These are phyloP conservation scores for Syngnathus acus DNA, from an alignment of 2,797 vertebrate species.

Conservation along the genomic window DNA sequence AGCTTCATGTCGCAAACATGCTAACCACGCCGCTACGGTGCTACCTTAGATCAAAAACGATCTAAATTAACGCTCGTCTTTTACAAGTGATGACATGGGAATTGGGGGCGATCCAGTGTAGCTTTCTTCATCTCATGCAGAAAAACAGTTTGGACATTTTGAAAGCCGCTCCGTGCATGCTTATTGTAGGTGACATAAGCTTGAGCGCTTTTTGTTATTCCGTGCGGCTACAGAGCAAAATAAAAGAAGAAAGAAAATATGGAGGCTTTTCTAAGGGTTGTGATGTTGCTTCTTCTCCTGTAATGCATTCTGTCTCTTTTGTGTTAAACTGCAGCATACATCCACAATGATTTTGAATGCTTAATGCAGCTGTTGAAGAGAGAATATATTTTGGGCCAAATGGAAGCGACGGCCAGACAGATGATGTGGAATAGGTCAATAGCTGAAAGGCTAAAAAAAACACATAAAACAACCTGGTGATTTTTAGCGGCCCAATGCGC, in stretches of 20 bases:
- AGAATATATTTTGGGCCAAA: constrained; percentile 31
- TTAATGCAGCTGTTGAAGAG: constrained; percentile 26
- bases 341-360: constrained; percentile 25
- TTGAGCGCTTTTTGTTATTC: constrained; percentile 25
- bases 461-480: not conserved
- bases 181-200: constrained; percentile 21
- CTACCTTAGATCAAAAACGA: constrained; percentile 29
- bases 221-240: constrained; percentile 4
- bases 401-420: constrained; percentile 8
- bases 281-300: constrained; percentile 16
- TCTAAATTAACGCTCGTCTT: constrained; percentile 30
- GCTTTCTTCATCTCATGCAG: constrained; percentile 24
- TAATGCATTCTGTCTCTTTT: constrained; percentile 11
- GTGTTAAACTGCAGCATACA: constrained; percentile 21
- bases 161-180: constrained; percentile 21
- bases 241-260: constrained; percentile 5
- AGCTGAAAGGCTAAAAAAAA: constrained; percentile 18
- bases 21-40: not conserved
- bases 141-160: constrained; percentile 29
- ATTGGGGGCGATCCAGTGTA: constrained; percentile 39
- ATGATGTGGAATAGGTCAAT: constrained; percentile 13
- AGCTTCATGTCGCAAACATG: not conserved
- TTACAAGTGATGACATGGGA: constrained; percentile 38
- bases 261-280: constrained; percentile 22
- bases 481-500: constrained; percentile 29